Conservation (phyloP, 2,888 invertebrate species). For the Nipponacmea schrenckii region DNA sequence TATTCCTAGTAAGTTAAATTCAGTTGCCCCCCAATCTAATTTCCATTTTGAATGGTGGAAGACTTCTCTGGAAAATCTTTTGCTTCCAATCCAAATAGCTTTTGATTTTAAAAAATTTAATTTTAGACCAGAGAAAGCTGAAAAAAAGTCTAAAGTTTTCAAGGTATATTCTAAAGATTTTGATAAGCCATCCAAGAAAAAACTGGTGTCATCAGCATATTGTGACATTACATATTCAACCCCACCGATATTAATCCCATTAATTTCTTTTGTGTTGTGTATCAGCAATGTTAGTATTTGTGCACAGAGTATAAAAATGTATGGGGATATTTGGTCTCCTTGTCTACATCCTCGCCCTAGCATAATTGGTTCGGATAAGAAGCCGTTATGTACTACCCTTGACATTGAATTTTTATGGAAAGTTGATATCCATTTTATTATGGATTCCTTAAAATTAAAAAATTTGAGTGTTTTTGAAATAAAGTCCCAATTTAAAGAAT, state of each 20-base stretch:
- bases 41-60: conserved; percentile 11
- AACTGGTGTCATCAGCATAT: conserved; percentile 14
- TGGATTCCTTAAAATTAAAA: not conserved
- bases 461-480: conserved; percentile 7
- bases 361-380: not conserved
- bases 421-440: not conserved
- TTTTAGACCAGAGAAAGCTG: not conserved
- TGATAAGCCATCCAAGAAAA: conserved; percentile 12
- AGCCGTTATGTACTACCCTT: not conserved
- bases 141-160: not conserved
- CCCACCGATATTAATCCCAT: conserved; percentile 1
- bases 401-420: not conserved
- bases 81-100: not conserved
- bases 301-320: conserved; percentile 17
- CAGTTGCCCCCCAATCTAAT: not conserved
- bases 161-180: conserved; percentile 5
- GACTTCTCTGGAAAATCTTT: not conserved
- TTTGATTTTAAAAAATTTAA: conserved; percentile 5
- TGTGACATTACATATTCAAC: conserved; percentile 10
- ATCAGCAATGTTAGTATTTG: conserved; percentile 14
- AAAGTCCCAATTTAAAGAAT: conserved; percentile 14
- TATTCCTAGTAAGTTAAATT: conserved; percentile 12
- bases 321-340: conserved; percentile 6
- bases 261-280: conserved; percentile 11
- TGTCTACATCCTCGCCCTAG: conserved; percentile 16